Conservation (phyloP, 2,888 invertebrate genomes). For the Rhyacophila evoluta region DNA sequence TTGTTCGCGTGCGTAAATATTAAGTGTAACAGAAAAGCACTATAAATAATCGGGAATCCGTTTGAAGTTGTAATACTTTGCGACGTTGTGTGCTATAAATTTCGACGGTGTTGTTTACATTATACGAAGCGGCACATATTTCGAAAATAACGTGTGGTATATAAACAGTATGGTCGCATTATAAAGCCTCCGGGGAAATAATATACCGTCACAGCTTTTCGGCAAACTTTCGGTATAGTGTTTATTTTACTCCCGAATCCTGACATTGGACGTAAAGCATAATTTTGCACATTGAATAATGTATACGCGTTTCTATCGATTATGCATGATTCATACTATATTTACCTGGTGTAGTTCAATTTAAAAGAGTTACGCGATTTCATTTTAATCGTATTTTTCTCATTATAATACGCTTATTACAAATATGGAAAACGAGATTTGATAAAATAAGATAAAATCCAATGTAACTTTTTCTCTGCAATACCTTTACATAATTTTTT, state of each 20-base stretch:
- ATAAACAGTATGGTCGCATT: background rate
- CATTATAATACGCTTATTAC: too few species aligned
- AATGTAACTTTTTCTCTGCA: too few species aligned
- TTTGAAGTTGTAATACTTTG: background rate
- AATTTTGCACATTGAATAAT: background rate
- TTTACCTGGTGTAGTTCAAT: background rate
- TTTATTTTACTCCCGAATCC: background rate
- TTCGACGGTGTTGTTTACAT: background rate
- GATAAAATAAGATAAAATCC: too few species aligned
- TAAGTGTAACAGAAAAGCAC: background rate
- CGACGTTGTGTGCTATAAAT: background rate
- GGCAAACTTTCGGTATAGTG: background rate
- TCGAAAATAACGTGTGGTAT: background rate
- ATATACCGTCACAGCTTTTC: background rate
- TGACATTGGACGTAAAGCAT: slow-evolving; percentile 2
- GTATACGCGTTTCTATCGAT: background rate
- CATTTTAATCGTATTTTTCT: too few species aligned
- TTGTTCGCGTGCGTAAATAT: background rate
- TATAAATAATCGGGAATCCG: background rate
- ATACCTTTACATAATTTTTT: too few species aligned
- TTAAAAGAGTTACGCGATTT: background rate
- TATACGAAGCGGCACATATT: background rate
- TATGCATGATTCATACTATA: background rate
- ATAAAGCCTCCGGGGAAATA: background rate
- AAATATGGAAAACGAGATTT: too few species aligned